Evolutionary conservation across 2,888 invertebrate species (phyloP), one percentile per base, ranked within the genome.

Genomic region (Thyatira batis): DNA sequence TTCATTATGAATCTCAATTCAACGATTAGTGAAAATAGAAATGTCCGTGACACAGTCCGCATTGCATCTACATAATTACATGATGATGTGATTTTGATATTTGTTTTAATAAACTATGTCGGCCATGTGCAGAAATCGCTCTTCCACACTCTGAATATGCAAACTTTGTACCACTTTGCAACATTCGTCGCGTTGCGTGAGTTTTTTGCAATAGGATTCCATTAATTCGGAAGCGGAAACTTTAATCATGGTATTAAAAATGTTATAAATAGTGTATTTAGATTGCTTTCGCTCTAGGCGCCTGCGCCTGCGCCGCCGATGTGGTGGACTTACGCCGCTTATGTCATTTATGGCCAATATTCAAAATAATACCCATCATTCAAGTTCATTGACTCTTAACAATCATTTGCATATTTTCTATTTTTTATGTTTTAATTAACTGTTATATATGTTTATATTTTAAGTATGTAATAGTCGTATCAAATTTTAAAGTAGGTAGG

Each of bases 311-410:
- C 33, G 33, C 33, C 4, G 33, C 13, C 3, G 13, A 10, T 11
- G 5, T 13, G 5, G 3, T 5, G n/a, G 39, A 17, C 39, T 39
- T 17, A 39, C 17, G 23, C 17, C 39, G 39, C 39, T 39, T 39
- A 39, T 39, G 39, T 39, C 39, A 39, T 39, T n/a, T 3, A 60
- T 54, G 51, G 49, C 51, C 52, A 58, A 60, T 61, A 56, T 57
- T 60, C 65, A 63, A 61, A 63, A 58, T 51, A 17, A 46, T 46
- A 9, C 25, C 27, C 25, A 13, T 39, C 39, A 39, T 39, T 39
- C 39, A 39, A 39, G 60, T 62, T 63, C 62, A 61, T 61, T 64
- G 65, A 71, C 58, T 49, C 45, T 53, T 33, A 45, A 54, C 66
- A 65, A n/a, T 39, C 39, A 39, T 39, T 43, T 39, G 8, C 13